These are phyloP conservation scores for Xylocopa sonorina DNA, from an alignment of 1,140 invertebrate species.

Conservation along the genomic window DNA sequence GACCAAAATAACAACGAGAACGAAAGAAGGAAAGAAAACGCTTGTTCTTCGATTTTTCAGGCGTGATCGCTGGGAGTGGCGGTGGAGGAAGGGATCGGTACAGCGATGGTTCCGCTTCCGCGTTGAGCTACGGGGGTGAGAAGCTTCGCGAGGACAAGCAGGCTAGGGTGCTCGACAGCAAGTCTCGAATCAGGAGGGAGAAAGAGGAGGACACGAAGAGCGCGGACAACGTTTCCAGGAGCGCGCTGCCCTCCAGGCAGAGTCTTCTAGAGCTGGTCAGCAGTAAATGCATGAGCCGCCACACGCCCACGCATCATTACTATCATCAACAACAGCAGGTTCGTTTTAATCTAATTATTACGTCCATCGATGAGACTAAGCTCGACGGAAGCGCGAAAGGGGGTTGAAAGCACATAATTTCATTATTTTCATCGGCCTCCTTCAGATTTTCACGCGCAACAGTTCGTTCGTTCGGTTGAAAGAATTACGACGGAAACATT, in stretches of 20 bases:
- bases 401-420: neutral
- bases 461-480: neutral
- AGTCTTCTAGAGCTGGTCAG: constrained; percentile 80
- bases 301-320: constrained; percentile 79
- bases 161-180: constrained; percentile 70
- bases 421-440: neutral
- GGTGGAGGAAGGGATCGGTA: constrained; percentile 81
- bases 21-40: neutral
- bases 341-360: constrained; percentile 24
- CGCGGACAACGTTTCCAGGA: constrained; percentile 74
- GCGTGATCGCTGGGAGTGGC: constrained; percentile 82
- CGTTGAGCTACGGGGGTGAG: constrained; percentile 73
- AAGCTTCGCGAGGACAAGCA: constrained; percentile 79
- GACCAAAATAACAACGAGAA: neutral
- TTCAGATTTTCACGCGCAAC: neutral
- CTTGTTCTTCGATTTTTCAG: constrained; percentile 72
- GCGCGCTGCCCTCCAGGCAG: constrained; percentile 76
- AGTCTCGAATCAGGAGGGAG: constrained; percentile 63
- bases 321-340: constrained; percentile 79
- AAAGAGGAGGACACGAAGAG: constrained; percentile 79
- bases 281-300: constrained; percentile 78
- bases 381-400: too few relatives aligned
- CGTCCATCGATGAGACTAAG: neutral
- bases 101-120: constrained; percentile 76
- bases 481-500: neutral